phyloP scores from a whole-genome alignment of 1,140 invertebrate species.

The Chlorops oryzae region DNA sequence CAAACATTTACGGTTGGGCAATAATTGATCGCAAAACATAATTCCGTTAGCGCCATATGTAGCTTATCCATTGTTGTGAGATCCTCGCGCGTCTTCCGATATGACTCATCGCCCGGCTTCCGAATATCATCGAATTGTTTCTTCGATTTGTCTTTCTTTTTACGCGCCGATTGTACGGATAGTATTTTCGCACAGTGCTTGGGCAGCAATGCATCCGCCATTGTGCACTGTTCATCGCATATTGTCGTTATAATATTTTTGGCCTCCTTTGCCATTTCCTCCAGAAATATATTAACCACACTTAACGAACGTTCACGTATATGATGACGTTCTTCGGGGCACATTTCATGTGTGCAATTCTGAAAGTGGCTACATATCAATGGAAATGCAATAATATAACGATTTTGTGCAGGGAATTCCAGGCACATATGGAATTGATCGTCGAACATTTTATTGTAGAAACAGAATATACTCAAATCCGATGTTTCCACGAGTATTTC shows the following conservation, averaged over 20 bases:
- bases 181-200: conserved; percentile 91
- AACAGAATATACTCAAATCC: conserved; percentile 95
- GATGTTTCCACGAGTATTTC: conserved; percentile 95
- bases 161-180: conserved; percentile 78
- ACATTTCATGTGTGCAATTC: conserved; percentile 95
- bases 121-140: conserved; percentile 76
- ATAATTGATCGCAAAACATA: conserved; percentile 96
- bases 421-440: conserved; percentile 98
- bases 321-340: conserved; percentile 96
- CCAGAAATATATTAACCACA: conserved; percentile 94
- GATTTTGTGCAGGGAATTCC: conserved; percentile 95
- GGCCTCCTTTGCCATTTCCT: conserved; percentile 98
- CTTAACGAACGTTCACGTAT: conserved; percentile 92
- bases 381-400: conserved; percentile 96
- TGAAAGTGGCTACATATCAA: conserved; percentile 97
- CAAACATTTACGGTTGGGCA: conserved; percentile 94
- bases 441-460: conserved; percentile 95
- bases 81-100: conserved; percentile 90
- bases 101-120: conserved; percentile 90
- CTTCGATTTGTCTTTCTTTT: conserved; percentile 89
- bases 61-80: conserved; percentile 98
- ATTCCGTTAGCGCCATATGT: conserved; percentile 96
- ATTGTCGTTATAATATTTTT: conserved; percentile 98
- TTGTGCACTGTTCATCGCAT: conserved; percentile 92
- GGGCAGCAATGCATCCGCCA: conserved; percentile 88